Base-by-base conservation (phyloP, 2,113 vertebrate genomes). In the Elephas maximus region DNA sequence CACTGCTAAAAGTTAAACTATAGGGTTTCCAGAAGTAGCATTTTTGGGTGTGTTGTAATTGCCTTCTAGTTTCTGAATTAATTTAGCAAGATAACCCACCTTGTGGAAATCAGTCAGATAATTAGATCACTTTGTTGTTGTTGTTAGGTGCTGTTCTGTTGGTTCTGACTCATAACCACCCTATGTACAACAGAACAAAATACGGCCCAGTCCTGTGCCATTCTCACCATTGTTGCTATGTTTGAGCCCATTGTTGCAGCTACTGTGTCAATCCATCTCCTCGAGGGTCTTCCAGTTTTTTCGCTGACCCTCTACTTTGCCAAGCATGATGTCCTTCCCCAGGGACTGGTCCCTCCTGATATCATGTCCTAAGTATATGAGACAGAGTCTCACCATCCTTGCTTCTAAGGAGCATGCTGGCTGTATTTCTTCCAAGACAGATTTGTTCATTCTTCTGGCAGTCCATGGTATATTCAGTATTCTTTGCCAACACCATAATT, bases 21-120 rank as follows among this genome's bases (percentile, higher is more conserved):
- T 4, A 6, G n/a, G 21, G 69, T 92, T 94, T 37, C 71, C 23
- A 62, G 62, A 92, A 81, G 60, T 5, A 95, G 74, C 10, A 84
- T 24, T 92, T 93, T 90, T 57, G 76, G 65, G 8, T 85, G 28
- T 2, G 1, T 76, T 85, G 4, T 44, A 67, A 86, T 48, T 90
- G 90, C 91, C 18, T 88, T 93, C 33, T 53, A 83, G 33, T 90
- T 96, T 95, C 69, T 96, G 60, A 91, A 48, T 83, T 82, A 85
- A 84, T 67, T 93, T 81, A 94, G 62, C 78, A 95, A 78, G 80
- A 83, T 63, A 81, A 90, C 33, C 23, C 33, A 65, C 76, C 33
- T 67, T 93, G 30, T 67, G 60, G 74, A 95, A 67, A 82, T 94
- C 28, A 96, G 77, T 20, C 63, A 80, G 30, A 76, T 96, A 88